Evolutionary conservation across 2,888 invertebrate genomes (phyloP), one percentile per base, ranked within the genome.

Genomic region (Cataglyphis rosenhaueri): DNA sequence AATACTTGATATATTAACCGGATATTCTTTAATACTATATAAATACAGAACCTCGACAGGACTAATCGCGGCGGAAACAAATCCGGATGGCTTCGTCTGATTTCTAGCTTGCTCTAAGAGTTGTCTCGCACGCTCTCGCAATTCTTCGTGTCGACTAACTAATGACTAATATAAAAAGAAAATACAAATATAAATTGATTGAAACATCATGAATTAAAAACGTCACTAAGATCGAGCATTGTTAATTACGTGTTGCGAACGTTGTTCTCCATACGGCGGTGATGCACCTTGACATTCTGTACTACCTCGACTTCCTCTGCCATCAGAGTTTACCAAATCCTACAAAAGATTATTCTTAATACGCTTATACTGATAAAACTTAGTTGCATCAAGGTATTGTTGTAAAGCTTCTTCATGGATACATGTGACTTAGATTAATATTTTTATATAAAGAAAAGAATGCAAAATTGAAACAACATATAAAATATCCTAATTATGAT

Each of bases 71-170:
- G 95, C 93, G 57, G 95, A 95, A 90, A 94, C 94, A 35, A 95
- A 92, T 91, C 95, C 95, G 84, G 95, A 90, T 79, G 94, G 92
- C 76, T 94, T 94, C 35, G 93, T 92, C 87, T 94, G 93, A 86
- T 90, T 93, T 94, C 97, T 96, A 25, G 97, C 97, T 90, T 97
- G 97, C 92, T 98, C 98, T 89, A 98, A 95, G 94, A 98, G 96
- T 94, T 97, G 96, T 94, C 97, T 96, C 89, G 98, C 98, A 95
- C 97, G 95, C 95, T 98, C 97, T 94, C 97, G 97, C 91, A 98
- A 95, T 95, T 98, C 98, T 91, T 97, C 97, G 93, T 98, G 97
- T 81, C 98, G 96, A 90, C 97, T 97, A 92, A 97, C 95, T 94
- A 97, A 95, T 95, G 97, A 96, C 97, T 97, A 95, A 94, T 92